Base-by-base conservation (phyloP, 2,113 vertebrate species). In the Elanoides forficatus region DNA sequence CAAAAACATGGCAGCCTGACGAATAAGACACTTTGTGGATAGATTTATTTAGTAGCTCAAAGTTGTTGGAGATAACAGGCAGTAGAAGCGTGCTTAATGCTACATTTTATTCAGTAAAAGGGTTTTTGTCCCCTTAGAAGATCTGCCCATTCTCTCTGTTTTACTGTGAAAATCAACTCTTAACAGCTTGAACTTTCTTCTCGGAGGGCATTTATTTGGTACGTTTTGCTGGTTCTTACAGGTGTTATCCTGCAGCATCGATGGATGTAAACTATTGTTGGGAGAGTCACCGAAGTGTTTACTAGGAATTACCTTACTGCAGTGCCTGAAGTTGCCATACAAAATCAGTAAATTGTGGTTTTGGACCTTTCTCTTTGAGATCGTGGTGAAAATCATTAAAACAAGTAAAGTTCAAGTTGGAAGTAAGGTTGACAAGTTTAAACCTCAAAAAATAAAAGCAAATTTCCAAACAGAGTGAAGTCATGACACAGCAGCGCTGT, bases 401-500 rank as follows among this genome's bases (percentile, higher is more conserved):
- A 67, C 58, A 16, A 74, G 34, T 55, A 42, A 84, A 88, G 63
- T 80, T 88, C 16, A 63, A 82, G 43, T 15, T 78, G 65, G 88
- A 72, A 96, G 74, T 90, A 81, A 66, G 56, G 53, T 86, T 90
- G 92, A 92, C 76, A 84, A 95, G 95, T 88, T 90, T 92, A 97
- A 96, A 97, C 42, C 34, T 83, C 20, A 52, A 47, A 82, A 79
- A 92, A 94, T 20, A 43, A 22, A 32, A 58, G 85, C 86, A 74
- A 58, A 97, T 97, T 97, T 98, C 93, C 95, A 95, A 97, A 81
- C 29, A 38, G 65, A 96, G 82, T 92, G 86, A 96, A 97, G 82
- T 96, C 88, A 93, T 98, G 97, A 97, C 96, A 96, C 79, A 97
- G 97, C 97, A 98, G 92, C 78, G 74, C 95, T 94, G 88, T 98